Base-by-base conservation (phyloP, 1,140 invertebrate genomes). In the Drosophila tropicalis region DNA sequence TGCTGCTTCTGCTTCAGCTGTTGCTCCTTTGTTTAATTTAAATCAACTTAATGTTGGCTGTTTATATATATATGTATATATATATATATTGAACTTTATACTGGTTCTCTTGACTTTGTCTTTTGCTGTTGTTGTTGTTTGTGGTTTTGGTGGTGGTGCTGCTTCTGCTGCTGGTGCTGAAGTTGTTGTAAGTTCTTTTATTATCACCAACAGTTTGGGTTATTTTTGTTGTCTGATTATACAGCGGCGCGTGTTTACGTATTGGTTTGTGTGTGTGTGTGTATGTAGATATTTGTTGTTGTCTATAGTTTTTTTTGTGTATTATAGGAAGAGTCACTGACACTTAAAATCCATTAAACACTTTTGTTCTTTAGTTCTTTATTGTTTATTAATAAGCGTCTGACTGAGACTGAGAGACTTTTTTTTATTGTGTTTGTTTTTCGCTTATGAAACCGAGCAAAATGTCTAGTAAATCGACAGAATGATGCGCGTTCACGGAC, bases 101-200 rank as follows among this genome's bases (percentile, higher is more conserved):
- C 81, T 76, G 81, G 80, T 83, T 83, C 79, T 82, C 51, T 72
- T 39, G 56, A 39, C 36, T 39, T 39, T 39, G 36, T 39, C 36
- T 39, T 39, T 13, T 39, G 36, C 36, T 39, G 36, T 13, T 58
- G 68, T 73, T 65, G 68, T 22, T 57, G 36, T 60, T 29, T 29
- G 25, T 29, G 41, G 6, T 17, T 2, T 5, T 47, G 19, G 39
- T 61, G 62, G 60, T 79, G 36, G 17, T 51, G 17, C 44, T 51
- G 44, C 9, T 12, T 17, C 9, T 51, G 44, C 17, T 47, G 44
- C 44, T 47, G 44, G 1, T 47, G 41, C 61, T 81, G 44, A 51
- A 22, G 36, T 85, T 89, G 80, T 89, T 90, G 85, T 89, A 89
- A 86, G 81, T 90, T 90, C 86, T 90, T 90, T 90, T 90, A 90